phyloP scores from a whole-genome alignment of 2,888 invertebrate species.

The Tanytarsus gracilentus region DNA sequence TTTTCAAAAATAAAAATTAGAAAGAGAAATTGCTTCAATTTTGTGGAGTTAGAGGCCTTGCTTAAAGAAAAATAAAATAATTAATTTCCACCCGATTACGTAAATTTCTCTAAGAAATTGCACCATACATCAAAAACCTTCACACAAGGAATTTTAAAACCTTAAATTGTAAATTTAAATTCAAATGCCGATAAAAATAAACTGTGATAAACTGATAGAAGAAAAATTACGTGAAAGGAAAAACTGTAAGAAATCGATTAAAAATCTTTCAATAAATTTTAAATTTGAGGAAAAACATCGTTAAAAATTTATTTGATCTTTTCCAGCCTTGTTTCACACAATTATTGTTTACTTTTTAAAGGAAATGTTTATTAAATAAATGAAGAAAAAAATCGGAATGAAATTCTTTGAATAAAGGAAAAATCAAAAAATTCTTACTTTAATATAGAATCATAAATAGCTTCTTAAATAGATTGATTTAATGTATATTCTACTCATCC shows the following conservation, averaged over 20 bases:
- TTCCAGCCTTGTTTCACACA: too few species aligned
- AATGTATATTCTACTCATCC: neutral
- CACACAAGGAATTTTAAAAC: neutral
- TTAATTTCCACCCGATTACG: neutral
- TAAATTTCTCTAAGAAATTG: neutral
- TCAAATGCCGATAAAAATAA: conserved; percentile 4
- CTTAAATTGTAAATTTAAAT: neutral
- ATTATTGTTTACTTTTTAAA: too few species aligned
- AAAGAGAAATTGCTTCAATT: too few species aligned
- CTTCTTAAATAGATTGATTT: too few species aligned
- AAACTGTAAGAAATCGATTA: too few species aligned
- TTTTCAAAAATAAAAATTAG: neutral
- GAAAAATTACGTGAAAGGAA: too few species aligned
- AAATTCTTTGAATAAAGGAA: neutral
- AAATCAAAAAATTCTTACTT: neutral
- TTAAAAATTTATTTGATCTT: too few species aligned
- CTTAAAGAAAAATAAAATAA: neutral
- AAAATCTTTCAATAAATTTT: too few species aligned
- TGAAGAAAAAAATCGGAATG: too few species aligned
- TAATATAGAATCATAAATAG: too few species aligned
- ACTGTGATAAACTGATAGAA: conserved; percentile 1
- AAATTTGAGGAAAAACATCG: too few species aligned
- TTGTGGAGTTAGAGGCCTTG: neutral
- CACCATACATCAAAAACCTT: neutral
- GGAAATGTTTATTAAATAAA: too few species aligned